Conservation (phyloP, 2,888 invertebrate genomes). For the Diaprepes abbreviatus region DNA sequence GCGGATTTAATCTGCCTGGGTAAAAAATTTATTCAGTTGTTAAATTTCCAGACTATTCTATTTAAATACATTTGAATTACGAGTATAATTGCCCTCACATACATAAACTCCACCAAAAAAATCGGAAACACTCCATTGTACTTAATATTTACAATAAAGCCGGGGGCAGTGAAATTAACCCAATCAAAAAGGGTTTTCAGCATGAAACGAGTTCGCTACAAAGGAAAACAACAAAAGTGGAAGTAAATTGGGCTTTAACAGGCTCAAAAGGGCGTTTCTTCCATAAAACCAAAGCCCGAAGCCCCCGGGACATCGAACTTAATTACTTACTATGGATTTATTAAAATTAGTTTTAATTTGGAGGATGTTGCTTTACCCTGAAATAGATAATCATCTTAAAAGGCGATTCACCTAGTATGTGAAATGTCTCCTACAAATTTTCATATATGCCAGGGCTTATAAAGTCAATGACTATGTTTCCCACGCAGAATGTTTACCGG, state of each 20-base stretch:
- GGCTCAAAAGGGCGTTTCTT: slow-evolving; percentile 16
- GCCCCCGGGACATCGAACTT: neutral
- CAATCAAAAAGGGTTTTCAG: slow-evolving; percentile 30
- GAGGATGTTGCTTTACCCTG: neutral
- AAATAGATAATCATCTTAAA: too few species aligned
- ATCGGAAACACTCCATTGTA: neutral
- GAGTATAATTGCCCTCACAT: too few species aligned
- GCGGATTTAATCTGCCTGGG: too few species aligned
- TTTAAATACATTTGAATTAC: too few species aligned
- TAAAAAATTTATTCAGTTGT: too few species aligned
- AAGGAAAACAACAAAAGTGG: slow-evolving; percentile 37
- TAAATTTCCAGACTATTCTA: too few species aligned
- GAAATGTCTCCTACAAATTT: too few species aligned
- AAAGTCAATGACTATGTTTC: too few species aligned
- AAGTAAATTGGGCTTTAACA: slow-evolving; percentile 33
- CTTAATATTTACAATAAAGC: slow-evolving; percentile 8
- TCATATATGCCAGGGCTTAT: too few species aligned
- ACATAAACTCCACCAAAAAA: neutral
- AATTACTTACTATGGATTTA: neutral
- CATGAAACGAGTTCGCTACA: slow-evolving; percentile 12
- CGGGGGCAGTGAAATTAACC: neutral
- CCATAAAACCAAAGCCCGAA: slow-evolving; percentile 18
- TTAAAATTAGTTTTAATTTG: slow-evolving; percentile 1
- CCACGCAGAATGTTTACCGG: too few species aligned
- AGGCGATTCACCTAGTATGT: too few species aligned